Evolutionary conservation across 2,888 invertebrate genomes (phyloP).

Genomic region (Polyommatus icarus): DNA sequence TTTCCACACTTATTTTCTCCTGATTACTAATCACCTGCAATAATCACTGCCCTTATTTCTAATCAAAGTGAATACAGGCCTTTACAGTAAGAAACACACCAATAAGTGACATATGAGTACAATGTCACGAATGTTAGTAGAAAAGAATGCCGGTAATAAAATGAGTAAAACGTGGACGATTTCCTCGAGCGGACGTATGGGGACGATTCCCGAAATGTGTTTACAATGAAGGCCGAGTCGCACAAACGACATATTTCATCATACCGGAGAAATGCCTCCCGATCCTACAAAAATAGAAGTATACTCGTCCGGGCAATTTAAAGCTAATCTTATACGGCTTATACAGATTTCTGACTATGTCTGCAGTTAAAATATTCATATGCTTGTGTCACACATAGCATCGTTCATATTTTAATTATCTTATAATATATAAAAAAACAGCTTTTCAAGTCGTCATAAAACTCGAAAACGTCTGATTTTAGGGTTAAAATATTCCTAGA

Average conservation of each 20-base stretch:
- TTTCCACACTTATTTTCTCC: no score
- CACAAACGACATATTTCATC: conserved; percentile 74
- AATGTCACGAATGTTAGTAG: conserved; percentile 44
- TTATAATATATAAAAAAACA: no score
- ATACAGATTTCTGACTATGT: neutral
- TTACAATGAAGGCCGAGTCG: conserved; percentile 69
- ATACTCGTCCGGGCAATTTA: conserved; percentile 56
- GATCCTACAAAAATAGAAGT: conserved; percentile 61
- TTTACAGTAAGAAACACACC: no score
- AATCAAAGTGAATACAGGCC: no score
- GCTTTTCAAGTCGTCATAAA: no score
- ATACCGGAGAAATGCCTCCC: conserved; percentile 65
- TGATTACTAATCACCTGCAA: no score
- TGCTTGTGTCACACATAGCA: neutral
- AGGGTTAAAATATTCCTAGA: no score
- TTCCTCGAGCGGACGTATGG: conserved; percentile 59
- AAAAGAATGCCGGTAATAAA: conserved; percentile 60
- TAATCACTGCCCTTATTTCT: no score
- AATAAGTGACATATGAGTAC: neutral
- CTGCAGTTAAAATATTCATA: neutral
- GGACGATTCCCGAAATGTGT: conserved; percentile 75
- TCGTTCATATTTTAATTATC: no score
- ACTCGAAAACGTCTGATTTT: no score
- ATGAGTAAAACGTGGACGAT: conserved; percentile 62
- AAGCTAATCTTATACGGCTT: neutral